A percentile compares a stretch with the other conserved stretches of the same genome.
These are phyloP conservation scores for Steromphala cineraria DNA, from an alignment of 2,888 invertebrate species.

Conservation along the genomic window DNA sequence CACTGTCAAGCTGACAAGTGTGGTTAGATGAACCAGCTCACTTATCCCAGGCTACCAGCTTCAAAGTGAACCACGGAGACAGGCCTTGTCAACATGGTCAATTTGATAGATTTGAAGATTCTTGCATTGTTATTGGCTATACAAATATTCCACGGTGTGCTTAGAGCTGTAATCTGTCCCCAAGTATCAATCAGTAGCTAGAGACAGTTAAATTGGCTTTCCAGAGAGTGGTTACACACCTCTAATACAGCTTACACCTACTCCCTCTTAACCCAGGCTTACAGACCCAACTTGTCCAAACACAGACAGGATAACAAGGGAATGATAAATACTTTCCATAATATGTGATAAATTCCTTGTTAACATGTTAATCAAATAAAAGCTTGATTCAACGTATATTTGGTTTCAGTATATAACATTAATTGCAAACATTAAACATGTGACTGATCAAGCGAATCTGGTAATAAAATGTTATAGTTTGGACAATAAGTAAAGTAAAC, in stretches of 20 bases:
- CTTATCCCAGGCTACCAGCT: neutral
- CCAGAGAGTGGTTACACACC: neutral
- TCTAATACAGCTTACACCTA: neutral
- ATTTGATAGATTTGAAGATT: neutral
- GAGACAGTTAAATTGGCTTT: constrained; percentile 2
- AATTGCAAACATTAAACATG: too few relatives aligned
- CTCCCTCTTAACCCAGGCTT: neutral
- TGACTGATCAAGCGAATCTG: too few relatives aligned
- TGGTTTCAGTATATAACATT: too few relatives aligned
- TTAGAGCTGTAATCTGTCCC: neutral
- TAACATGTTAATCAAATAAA: too few relatives aligned
- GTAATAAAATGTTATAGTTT: too few relatives aligned
- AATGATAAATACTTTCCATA: neutral
- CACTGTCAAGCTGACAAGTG: neutral
- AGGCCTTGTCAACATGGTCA: constrained; percentile 1
- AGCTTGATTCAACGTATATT: too few relatives aligned
- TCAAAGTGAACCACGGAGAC: neutral
- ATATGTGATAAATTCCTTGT: too few relatives aligned
- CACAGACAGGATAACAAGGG: neutral
- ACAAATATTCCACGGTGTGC: neutral
- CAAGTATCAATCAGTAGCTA: neutral
- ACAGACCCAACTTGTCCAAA: neutral
- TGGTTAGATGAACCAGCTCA: neutral
- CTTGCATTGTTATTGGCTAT: neutral
- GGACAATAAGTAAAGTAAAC: too few relatives aligned